Evolutionary conservation across 2,888 invertebrate genomes (phyloP), one percentile per base, ranked within the genome.

Genomic region (Apodemia mormo): DNA sequence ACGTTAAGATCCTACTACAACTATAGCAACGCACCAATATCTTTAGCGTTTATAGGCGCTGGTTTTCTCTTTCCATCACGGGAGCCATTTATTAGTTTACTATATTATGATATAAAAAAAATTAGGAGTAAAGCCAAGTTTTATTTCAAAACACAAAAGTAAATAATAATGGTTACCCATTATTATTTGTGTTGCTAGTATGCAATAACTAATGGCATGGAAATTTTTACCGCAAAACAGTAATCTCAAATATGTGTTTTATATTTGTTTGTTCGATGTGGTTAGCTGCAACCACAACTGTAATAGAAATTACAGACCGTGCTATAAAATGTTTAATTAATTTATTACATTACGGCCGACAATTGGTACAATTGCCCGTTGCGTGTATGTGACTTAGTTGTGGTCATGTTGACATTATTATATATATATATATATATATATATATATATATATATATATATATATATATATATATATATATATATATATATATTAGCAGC

Each of bases 291-390:
- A 61, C 61, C 61, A 12, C 61, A 33, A 33, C 30, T 33, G 61
- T 61, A 61, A 61, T 61, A 61, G 61, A 61, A 61, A 61, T 61
- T 30, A 30, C 61, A 14, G 14, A 33, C 61, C 14, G 14, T 6
- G 33, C 61, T 14, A 61, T 61, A 61, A 61, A 61, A 61, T 33
- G 33, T 61, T 61, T 14, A 33, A 61, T 61, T 61, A 61, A 61
- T 61, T 33, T 61, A 61, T 33, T 61, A 33, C 61, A 61, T 33
- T 33, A 61, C 6, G 4, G 61, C 33, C 14, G 33, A 33, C 58
- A 61, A 58, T 22, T 58, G 58, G 12, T 33, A 58, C 58, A 58
- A 33, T 58, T 58, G 30, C 30, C 58, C 58, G 30, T 14, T 30
- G 58, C 30, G 5, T 58, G 10, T 58, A 4, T 33, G 14, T 58